phyloP scores from a whole-genome alignment of 2,888 invertebrate species.

The Leucania comma region DNA sequence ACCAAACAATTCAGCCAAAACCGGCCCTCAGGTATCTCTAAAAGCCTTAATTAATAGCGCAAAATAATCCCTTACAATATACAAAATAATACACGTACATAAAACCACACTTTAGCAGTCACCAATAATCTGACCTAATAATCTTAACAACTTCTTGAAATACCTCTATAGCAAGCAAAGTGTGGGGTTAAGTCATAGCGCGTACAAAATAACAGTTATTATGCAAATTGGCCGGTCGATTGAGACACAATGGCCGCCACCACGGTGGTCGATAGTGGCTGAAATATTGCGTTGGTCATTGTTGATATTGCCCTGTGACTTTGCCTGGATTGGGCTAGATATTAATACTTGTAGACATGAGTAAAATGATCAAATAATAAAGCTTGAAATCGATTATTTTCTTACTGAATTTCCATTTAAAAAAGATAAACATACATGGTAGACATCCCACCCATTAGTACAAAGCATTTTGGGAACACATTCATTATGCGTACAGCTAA shows the following conservation, averaged over 20 bases:
- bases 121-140: constrained; percentile 60
- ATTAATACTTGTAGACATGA: neutral
- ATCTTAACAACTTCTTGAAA: constrained; percentile 57
- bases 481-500: no score
- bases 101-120: constrained; percentile 20
- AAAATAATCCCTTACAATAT: constrained; percentile 15
- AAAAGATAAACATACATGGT: no score
- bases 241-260: constrained; percentile 64
- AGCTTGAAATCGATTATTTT: no score
- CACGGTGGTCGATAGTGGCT: constrained; percentile 40
- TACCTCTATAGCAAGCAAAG: constrained; percentile 34
- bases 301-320: constrained; percentile 29
- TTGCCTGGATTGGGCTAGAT: constrained; percentile 1
- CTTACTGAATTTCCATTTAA: no score
- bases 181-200: constrained; percentile 48
- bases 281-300: constrained; percentile 41
- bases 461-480: no score
- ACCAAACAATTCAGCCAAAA: neutral
- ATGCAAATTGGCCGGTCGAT: constrained; percentile 68
- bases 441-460: no score
- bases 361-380: no score
- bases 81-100: constrained; percentile 33
- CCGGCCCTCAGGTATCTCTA: no score
- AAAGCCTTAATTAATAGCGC: no score
- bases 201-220: constrained; percentile 68